Conservation (phyloP, 1,140 invertebrate species). For the Nymphalis io region DNA sequence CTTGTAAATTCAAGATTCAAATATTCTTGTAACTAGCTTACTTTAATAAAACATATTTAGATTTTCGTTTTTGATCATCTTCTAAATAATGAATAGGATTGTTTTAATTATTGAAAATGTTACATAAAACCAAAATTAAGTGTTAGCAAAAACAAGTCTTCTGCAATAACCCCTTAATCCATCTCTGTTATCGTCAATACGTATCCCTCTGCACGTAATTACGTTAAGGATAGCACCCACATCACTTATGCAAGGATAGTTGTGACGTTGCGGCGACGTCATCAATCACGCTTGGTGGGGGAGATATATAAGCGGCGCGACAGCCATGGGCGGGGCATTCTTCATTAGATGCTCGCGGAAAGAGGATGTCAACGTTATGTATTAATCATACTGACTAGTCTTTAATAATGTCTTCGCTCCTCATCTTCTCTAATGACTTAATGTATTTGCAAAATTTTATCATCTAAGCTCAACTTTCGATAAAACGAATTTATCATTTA, state of each 20-base stretch:
- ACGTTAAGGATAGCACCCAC: constrained; percentile 61
- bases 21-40: too few species aligned
- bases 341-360: constrained; percentile 55
- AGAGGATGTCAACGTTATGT: constrained; percentile 49
- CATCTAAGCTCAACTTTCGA: not conserved
- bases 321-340: constrained; percentile 49
- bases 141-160: constrained; percentile 11
- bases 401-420: constrained; percentile 48
- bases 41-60: too few species aligned
- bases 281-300: constrained; percentile 56
- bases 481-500: too few species aligned
- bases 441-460: constrained; percentile 7
- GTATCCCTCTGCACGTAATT: constrained; percentile 53
- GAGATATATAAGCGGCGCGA: constrained; percentile 24
- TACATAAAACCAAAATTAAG: not conserved
- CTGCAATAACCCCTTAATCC: constrained; percentile 38
- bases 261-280: constrained; percentile 55
- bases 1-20: too few species aligned
- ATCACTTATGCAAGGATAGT: constrained; percentile 49
- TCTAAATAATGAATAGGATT: too few species aligned
- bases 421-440: constrained; percentile 48
- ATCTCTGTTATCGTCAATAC: constrained; percentile 47
- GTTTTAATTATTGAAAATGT: not conserved
- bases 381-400: constrained; percentile 60
- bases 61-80: too few species aligned